These are phyloP conservation scores for Diorhabda elongata DNA, from an alignment of 1,140 invertebrate genomes.

Conservation along the genomic window DNA sequence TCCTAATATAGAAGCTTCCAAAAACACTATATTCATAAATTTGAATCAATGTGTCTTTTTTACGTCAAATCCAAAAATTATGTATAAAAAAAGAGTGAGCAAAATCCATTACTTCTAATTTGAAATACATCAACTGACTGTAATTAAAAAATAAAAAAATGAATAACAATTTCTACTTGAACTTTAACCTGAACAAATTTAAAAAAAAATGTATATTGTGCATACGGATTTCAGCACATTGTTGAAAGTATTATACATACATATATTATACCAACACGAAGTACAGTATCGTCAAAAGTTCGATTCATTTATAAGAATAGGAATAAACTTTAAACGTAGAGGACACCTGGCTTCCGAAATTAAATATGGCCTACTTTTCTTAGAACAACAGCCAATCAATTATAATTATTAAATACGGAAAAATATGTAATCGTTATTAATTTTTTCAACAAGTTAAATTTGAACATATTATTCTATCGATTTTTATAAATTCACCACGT, in stretches of 20 bases:
- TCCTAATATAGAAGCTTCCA: no score
- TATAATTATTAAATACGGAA: not conserved
- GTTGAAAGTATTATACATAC: not conserved
- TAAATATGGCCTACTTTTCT: conserved; percentile 40
- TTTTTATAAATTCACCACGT: no score
- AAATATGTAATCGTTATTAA: no score
- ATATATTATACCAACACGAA: conserved; percentile 1
- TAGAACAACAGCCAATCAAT: not conserved
- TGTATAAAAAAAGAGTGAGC: no score
- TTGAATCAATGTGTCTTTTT: no score
- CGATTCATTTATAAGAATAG: conserved; percentile 15
- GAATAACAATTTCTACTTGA: conserved; percentile 6
- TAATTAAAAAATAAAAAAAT: not conserved
- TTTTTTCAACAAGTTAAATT: no score
- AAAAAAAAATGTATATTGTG: not conserved
- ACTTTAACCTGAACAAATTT: conserved; percentile 5
- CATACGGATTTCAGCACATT: not conserved
- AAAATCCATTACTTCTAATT: not conserved
- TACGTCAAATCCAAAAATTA: no score
- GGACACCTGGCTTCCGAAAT: conserved; percentile 37
- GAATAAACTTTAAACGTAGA: conserved; percentile 8
- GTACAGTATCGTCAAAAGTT: conserved; percentile 25
- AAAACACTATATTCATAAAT: no score
- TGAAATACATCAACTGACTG: not conserved
- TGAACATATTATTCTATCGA: no score